A percentile compares a stretch with the other conserved stretches of the same genome.
These are phyloP conservation scores for Paracentrotus lividus DNA, from an alignment of 53 echinoderm and acorn worm species.

Conservation along the genomic window DNA sequence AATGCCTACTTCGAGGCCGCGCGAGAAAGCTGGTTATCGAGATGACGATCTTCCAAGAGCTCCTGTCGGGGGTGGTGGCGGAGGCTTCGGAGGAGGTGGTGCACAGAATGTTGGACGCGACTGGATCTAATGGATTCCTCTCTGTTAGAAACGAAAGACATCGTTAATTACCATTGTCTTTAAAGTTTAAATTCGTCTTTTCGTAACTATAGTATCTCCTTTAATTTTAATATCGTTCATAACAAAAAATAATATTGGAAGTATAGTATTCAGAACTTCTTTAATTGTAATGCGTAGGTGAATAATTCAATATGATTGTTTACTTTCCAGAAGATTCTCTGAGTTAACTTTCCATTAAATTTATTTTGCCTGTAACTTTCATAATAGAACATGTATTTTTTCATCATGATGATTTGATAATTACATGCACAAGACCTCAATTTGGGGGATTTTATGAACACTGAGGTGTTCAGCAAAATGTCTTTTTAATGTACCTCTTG, in stretches of 20 bases:
- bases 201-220: background rate
- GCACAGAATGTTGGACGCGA: conserved; percentile 6
- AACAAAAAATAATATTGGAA: no score
- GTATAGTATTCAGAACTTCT: no score
- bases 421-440: no score
- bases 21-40: background rate
- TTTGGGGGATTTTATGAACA: no score
- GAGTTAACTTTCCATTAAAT: no score
- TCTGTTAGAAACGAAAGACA: background rate
- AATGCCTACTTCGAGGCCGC: background rate
- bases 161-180: no score
- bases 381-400: no score
- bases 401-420: no score
- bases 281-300: background rate
- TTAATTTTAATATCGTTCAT: background rate
- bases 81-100: background rate
- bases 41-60: background rate
- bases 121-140: background rate
- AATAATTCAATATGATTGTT: background rate
- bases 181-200: background rate
- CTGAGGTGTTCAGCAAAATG: no score
- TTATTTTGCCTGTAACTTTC: no score
- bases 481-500: no score
- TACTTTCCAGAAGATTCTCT: no score
- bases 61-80: conserved; percentile 3